phyloP scores from a whole-genome alignment of 92 coral and sea anemone genomes.

The Bergia puertoricense region DNA sequence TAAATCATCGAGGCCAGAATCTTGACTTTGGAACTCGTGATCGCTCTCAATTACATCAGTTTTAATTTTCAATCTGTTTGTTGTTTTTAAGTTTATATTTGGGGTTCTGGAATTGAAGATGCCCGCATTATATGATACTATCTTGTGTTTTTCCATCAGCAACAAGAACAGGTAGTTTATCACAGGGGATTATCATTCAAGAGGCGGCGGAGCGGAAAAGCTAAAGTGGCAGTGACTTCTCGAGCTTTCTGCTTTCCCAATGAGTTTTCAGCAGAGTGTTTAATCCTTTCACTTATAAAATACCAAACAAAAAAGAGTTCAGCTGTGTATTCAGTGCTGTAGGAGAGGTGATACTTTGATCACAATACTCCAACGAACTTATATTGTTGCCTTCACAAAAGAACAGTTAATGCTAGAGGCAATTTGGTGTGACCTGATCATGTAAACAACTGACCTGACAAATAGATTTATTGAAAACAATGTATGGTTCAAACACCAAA shows the following conservation, averaged over 20 bases:
- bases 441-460: background rate
- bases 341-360: background rate
- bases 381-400: background rate
- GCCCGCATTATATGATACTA: background rate
- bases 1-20: background rate
- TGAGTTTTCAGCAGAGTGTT: background rate
- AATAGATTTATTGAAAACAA: too few relatives aligned
- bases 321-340: background rate
- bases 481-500: background rate
- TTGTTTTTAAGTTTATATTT: background rate
- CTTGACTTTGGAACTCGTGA: background rate
- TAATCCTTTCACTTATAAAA: background rate
- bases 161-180: background rate
- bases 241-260: too few relatives aligned
- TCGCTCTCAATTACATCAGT: background rate
- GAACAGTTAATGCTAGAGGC: background rate
- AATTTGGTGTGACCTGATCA: background rate
- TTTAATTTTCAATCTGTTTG: background rate
- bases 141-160: background rate
- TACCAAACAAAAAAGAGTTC: background rate
- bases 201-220: background rate
- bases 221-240: background rate
- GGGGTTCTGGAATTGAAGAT: background rate
- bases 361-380: background rate
- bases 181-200: background rate